Conservation (phyloP, 2,888 invertebrate genomes). For the Elysia crispata region DNA sequence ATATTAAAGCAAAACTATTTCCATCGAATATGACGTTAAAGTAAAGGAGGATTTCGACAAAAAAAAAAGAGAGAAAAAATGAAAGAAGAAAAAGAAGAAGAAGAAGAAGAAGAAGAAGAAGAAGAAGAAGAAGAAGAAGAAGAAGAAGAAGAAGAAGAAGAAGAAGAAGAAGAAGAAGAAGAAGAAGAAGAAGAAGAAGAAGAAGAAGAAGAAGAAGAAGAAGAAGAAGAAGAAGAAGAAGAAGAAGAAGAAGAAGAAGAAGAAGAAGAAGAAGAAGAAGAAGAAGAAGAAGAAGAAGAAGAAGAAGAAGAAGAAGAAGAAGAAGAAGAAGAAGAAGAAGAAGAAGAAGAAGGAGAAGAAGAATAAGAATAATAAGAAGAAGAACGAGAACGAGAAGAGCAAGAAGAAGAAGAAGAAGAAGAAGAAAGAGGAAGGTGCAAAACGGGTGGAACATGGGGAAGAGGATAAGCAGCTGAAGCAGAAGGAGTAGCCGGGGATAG, state of each 20-base stretch:
- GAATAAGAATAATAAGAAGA: too few relatives aligned
- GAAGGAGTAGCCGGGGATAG: too few relatives aligned
- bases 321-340: slow-evolving; percentile 5
- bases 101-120: background rate
- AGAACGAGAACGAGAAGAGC: too few relatives aligned
- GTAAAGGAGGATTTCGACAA: background rate
- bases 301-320: background rate
- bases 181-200: background rate
- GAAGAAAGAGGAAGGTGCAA: slow-evolving; percentile 12
- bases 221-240: background rate
- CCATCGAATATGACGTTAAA: too few relatives aligned
- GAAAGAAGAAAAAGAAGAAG: background rate
- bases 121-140: background rate
- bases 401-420: background rate
- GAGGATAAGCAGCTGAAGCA: too few relatives aligned
- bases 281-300: background rate
- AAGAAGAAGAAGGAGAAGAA: too few relatives aligned
- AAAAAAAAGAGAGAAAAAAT: background rate
- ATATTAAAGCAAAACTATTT: too few relatives aligned
- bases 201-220: slow-evolving; percentile 5
- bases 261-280: slow-evolving; percentile 6
- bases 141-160: background rate
- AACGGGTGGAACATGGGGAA: background rate
- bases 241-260: slow-evolving; percentile 10
- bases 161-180: background rate